phyloP scores from a whole-genome alignment of 30 jellyfish, hydroid and myxozoan species.

The Catostylus mosaicus region DNA sequence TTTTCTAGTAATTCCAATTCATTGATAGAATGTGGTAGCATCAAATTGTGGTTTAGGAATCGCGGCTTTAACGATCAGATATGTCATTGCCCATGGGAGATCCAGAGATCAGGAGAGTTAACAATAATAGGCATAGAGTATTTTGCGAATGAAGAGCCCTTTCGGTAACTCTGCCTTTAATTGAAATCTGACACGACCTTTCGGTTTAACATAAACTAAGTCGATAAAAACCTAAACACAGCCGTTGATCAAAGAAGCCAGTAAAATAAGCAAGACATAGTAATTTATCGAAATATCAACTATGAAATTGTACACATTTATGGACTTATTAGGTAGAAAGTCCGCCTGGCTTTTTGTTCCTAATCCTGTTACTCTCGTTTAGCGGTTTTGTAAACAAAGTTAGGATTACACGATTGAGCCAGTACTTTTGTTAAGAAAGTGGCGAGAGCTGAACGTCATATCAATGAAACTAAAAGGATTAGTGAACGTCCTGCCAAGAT shows the following conservation, averaged over 20 bases:
- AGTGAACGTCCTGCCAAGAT: neutral
- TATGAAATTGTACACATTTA: neutral
- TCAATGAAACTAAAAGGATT: neutral
- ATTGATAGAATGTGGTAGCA: too few species aligned
- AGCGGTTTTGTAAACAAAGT: neutral
- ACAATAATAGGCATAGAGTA: neutral
- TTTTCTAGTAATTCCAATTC: neutral
- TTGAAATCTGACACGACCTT: neutral
- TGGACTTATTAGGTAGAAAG: neutral
- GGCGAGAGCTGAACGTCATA: neutral
- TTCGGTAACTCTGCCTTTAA: neutral
- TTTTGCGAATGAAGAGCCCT: too few species aligned
- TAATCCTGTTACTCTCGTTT: neutral
- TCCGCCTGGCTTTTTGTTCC: neutral
- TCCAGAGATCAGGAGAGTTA: neutral
- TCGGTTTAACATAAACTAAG: neutral
- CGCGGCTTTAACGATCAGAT: too few species aligned
- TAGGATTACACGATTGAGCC: neutral
- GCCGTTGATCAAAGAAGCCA: neutral
- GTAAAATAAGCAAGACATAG: neutral
- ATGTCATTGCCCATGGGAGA: neutral
- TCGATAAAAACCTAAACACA: neutral
- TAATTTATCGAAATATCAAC: neutral
- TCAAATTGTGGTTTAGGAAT: too few species aligned
- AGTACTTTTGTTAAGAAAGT: neutral